phyloP scores from a whole-genome alignment of 2,797 vertebrate genomes.

The Spinus olivaceus region DNA sequence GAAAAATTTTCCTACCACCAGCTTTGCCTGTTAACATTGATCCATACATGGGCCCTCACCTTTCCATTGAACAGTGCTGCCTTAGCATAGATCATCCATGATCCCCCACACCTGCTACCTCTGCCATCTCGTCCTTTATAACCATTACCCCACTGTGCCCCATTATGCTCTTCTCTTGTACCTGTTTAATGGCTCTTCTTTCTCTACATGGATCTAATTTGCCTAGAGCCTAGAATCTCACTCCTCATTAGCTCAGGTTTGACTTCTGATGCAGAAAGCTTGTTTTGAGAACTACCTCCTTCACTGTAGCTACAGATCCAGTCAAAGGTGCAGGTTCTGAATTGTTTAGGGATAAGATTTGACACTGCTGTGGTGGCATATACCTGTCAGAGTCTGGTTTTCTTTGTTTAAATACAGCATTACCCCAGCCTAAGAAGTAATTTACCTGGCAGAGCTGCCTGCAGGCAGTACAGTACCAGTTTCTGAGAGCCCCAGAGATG shows the following conservation, averaged over 20 bases:
- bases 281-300: not conserved
- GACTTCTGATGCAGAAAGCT: not conserved
- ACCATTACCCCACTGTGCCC: not conserved
- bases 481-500: not conserved
- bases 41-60: not conserved
- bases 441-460: conserved; percentile 1
- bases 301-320: not conserved
- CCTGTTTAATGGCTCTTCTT: not conserved
- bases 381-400: not conserved
- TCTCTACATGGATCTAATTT: not conserved
- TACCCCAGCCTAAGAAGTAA: not conserved
- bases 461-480: not conserved
- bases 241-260: not conserved
- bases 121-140: not conserved
- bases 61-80: not conserved
- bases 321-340: not conserved
- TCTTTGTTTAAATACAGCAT: conserved; percentile 20
- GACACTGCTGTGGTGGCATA: not conserved
- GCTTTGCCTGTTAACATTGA: not conserved
- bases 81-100: not conserved
- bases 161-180: not conserved
- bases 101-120: not conserved
- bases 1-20: not conserved
- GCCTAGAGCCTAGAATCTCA: not conserved
- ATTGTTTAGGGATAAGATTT: not conserved